A percentile compares a stretch with the other conserved stretches of the same genome.
Conservation (phyloP, 2,888 invertebrate genomes). For the Syritta pipiens region DNA sequence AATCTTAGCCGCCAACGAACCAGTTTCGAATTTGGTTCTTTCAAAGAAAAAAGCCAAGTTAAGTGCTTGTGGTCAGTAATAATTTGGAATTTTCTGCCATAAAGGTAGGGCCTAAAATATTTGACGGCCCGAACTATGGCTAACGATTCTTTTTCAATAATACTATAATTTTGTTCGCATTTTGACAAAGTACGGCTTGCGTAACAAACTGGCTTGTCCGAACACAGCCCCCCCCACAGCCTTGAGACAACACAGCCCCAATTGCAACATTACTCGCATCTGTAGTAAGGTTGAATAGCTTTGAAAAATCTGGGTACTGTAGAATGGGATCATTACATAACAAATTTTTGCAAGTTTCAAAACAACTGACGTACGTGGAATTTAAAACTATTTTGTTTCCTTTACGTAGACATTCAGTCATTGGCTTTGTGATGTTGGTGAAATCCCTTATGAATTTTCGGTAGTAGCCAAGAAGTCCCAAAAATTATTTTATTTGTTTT, state of each 20-base stretch:
- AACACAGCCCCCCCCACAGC: not conserved
- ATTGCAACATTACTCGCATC: conserved; percentile 51
- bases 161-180: conserved; percentile 71
- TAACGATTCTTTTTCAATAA: conserved; percentile 75
- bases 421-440: not conserved
- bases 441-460: no score
- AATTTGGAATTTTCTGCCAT: conserved; percentile 70
- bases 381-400: not conserved
- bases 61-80: conserved; percentile 73
- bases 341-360: no score
- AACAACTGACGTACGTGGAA: no score
- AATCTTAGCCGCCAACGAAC: conserved; percentile 75
- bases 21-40: conserved; percentile 75
- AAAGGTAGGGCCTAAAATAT: conserved; percentile 75
- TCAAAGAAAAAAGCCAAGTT: conserved; percentile 74
- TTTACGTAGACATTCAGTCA: not conserved
- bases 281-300: conserved; percentile 43
- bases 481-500: not conserved
- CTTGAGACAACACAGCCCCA: conserved; percentile 42
- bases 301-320: conserved; percentile 31
- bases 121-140: conserved; percentile 74
- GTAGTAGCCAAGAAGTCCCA: not conserved
- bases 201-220: conserved; percentile 32
- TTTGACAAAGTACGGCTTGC: conserved; percentile 35
- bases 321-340: no score